Evolutionary conservation across 2,888 invertebrate genomes (phyloP).

Genomic region (Catonia carolina): DNA sequence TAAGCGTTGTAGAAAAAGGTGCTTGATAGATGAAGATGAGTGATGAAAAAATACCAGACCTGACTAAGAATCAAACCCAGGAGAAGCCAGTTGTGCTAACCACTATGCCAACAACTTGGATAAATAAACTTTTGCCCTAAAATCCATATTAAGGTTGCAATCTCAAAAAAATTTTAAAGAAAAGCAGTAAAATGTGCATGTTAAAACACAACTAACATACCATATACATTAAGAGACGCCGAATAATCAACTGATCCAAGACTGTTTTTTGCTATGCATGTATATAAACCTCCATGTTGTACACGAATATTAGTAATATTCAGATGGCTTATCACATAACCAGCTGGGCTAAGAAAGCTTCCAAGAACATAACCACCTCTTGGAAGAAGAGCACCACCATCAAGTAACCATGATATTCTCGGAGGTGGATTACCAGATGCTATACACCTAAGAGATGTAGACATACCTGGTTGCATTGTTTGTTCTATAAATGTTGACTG

Average conservation of each 20-base stretch:
- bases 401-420: constrained; percentile 67
- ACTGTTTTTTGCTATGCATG: constrained; percentile 70
- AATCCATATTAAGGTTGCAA: too few relatives aligned
- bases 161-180: too few relatives aligned
- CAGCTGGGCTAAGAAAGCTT: constrained; percentile 38
- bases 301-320: constrained; percentile 71
- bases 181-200: too few relatives aligned
- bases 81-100: too few relatives aligned
- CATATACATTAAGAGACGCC: constrained; percentile 71
- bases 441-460: constrained; percentile 73
- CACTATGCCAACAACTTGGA: too few relatives aligned
- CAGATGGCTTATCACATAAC: constrained; percentile 74
- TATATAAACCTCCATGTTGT: constrained; percentile 79
- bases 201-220: too few relatives aligned
- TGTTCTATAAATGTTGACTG: constrained; percentile 76
- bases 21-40: too few relatives aligned
- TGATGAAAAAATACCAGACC: too few relatives aligned
- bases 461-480: constrained; percentile 45
- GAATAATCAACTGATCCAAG: constrained; percentile 66
- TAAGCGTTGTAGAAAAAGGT: too few relatives aligned
- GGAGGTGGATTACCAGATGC: constrained; percentile 84
- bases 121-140: too few relatives aligned
- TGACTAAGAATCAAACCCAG: too few relatives aligned
- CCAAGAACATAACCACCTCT: constrained; percentile 38
- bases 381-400: constrained; percentile 46